Percentiles rank a stretch among this genome's conserved stretches.
These are phyloP conservation scores for Pleuronectes platessa DNA, from an alignment of 2,113 vertebrate genomes.

Conservation along the genomic window DNA sequence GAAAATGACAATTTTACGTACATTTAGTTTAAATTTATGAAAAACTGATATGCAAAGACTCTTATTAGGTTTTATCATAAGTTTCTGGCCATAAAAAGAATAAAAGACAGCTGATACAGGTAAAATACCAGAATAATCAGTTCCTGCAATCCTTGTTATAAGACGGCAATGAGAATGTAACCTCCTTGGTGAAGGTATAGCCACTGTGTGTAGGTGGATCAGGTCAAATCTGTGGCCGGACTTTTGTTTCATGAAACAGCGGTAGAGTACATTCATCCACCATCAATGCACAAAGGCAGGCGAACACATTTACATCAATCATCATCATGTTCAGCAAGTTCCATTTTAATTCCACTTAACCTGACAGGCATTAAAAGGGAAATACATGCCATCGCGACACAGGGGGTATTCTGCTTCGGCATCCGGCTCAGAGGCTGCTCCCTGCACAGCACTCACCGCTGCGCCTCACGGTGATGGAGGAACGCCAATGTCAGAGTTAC, in stretches of 20 bases:
- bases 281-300: neutral
- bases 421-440: neutral
- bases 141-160: neutral
- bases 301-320: neutral
- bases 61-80: neutral
- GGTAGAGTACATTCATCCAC: neutral
- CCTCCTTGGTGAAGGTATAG: neutral
- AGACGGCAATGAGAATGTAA: no score
- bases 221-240: neutral
- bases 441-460: neutral
- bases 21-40: neutral
- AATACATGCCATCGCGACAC: neutral
- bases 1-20: no score
- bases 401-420: no score
- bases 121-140: neutral
- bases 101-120: neutral
- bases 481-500: no score
- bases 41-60: neutral
- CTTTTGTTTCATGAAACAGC: neutral
- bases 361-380: neutral
- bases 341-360: neutral
- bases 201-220: neutral
- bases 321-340: neutral
- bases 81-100: neutral
- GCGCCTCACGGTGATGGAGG: neutral